These are phyloP conservation scores for Ctenodactylus gundi DNA, from an alignment of 2,113 vertebrate genomes.

Conservation along the genomic window DNA sequence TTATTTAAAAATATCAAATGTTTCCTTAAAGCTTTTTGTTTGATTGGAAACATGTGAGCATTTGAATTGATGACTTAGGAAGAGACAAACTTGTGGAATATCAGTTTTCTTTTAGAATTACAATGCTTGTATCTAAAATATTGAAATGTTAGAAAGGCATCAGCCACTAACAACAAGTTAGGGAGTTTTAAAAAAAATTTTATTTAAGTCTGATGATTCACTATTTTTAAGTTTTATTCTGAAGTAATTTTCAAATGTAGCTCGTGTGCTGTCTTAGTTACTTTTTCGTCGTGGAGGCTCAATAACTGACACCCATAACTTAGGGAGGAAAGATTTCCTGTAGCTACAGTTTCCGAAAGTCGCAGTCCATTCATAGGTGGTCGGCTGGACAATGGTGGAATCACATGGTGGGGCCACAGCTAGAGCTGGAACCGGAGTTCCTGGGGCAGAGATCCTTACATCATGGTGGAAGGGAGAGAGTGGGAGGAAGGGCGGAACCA, in stretches of 20 bases:
- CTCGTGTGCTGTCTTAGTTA: no score
- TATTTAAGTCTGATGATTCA: not conserved
- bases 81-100: not conserved
- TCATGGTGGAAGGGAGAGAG: no score
- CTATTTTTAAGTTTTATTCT: not conserved
- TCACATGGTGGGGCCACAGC: no score
- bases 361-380: no score
- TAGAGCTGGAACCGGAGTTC: no score
- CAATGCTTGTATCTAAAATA: not conserved
- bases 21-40: conserved; percentile 38
- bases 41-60: not conserved
- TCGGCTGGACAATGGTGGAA: no score
- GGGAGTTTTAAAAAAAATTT: not conserved
- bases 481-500: no score
- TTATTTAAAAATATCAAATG: conserved; percentile 62
- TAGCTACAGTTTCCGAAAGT: no score
- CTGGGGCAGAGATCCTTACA: no score
- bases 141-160: not conserved
- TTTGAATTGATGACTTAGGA: not conserved
- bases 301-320: no score
- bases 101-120: not conserved
- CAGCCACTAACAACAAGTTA: not conserved
- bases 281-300: no score
- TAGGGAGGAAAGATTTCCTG: no score
- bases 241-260: not conserved